phyloP scores from a whole-genome alignment of 2,113 vertebrate species.

The Fukomys damarensis region DNA sequence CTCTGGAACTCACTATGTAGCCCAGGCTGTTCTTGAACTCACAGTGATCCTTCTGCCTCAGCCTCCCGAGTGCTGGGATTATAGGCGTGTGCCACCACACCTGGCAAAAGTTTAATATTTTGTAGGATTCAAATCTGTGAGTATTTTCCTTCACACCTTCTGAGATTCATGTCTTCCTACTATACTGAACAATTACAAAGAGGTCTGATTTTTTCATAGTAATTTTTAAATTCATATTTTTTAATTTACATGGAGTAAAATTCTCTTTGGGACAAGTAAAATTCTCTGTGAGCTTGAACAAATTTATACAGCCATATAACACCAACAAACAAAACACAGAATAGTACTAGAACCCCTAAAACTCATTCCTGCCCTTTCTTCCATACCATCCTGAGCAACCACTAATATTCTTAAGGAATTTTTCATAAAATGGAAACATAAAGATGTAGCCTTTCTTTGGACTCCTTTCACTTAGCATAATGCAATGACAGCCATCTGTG shows the following conservation, averaged over 20 bases:
- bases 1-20: too few species aligned
- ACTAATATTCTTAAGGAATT: neutral
- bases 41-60: too few species aligned
- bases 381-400: neutral
- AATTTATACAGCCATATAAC: neutral
- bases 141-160: neutral
- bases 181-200: neutral
- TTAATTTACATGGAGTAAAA: neutral
- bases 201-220: neutral
- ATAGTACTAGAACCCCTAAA: neutral
- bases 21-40: too few species aligned
- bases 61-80: too few species aligned
- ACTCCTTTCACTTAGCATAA: neutral
- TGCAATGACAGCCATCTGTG: neutral
- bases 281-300: neutral
- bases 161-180: neutral
- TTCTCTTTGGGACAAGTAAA: neutral
- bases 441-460: neutral
- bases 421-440: neutral
- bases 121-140: neutral
- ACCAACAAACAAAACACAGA: neutral
- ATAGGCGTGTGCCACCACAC: too few species aligned
- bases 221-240: constrained; percentile 3
- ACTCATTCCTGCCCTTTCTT: neutral
- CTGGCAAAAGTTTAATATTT: neutral